Evolutionary conservation across 2,797 vertebrate species (phyloP).

Genomic region (Microhierax caerulescens): DNA sequence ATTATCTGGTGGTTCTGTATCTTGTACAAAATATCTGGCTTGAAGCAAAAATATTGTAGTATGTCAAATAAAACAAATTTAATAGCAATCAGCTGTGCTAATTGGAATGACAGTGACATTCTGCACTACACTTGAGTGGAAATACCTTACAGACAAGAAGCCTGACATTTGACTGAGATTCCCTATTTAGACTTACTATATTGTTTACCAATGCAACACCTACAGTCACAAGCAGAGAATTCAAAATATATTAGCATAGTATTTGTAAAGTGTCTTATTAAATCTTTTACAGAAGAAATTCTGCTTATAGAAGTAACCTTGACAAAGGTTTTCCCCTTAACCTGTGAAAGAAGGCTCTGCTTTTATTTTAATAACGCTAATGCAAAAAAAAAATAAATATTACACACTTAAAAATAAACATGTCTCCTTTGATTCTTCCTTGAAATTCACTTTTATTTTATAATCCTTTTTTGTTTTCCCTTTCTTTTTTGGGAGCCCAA

Average conservation of each 20-base stretch:
- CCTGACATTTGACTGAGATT: constrained; percentile 55
- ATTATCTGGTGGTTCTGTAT: neutral
- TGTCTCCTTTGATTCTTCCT: neutral
- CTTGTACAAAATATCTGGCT: neutral
- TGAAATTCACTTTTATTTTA: neutral
- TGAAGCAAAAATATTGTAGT: constrained; percentile 1
- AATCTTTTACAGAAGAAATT: neutral
- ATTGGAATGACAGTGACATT: constrained; percentile 65
- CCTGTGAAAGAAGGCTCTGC: neutral
- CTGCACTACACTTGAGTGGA: constrained; percentile 38
- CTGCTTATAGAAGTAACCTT: constrained; percentile 24
- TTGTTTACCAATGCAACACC: constrained; percentile 20
- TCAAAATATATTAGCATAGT: neutral
- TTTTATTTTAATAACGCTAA: neutral
- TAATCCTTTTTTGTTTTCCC: neutral
- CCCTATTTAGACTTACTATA: constrained; percentile 6
- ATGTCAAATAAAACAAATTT: constrained; percentile 49
- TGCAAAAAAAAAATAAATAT: neutral
- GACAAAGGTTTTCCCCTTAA: neutral
- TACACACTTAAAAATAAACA: neutral
- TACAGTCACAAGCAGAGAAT: constrained; percentile 1
- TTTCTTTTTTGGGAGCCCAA: neutral
- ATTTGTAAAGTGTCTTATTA: neutral
- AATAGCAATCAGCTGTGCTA: constrained; percentile 50
- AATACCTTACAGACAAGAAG: constrained; percentile 60